phyloP scores from a whole-genome alignment of 1,140 invertebrate genomes.

The Sweltsa coloradensis region DNA sequence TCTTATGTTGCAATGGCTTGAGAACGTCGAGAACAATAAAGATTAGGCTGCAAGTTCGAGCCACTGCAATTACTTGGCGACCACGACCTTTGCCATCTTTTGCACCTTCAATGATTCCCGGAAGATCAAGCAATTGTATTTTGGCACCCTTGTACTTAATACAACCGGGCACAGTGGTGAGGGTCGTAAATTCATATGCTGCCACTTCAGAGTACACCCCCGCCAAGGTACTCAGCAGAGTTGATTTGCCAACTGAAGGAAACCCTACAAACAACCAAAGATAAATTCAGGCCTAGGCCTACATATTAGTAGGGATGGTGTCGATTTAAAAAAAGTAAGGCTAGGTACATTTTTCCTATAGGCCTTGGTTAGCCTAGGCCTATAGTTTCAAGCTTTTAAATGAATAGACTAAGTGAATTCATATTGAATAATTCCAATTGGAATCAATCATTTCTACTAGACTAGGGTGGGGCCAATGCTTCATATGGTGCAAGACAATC shows the following conservation, averaged over 20 bases:
- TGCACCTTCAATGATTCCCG: slow-evolving; percentile 99
- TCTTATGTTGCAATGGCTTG: slow-evolving; percentile 94
- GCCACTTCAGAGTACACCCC: slow-evolving; percentile 99
- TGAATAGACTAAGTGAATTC: too few relatives aligned
- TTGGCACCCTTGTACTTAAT: slow-evolving; percentile 99
- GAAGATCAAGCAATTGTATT: slow-evolving; percentile 95
- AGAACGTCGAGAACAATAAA: slow-evolving; percentile 97
- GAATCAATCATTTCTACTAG: too few relatives aligned
- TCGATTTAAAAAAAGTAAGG: too few relatives aligned
- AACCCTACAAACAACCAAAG: slow-evolving; percentile 53
- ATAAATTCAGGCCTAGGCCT: too few relatives aligned
- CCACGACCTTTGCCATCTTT: slow-evolving; percentile 98
- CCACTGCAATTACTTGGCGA: slow-evolving; percentile 98
- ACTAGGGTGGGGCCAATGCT: too few relatives aligned
- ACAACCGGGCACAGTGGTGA: slow-evolving; percentile 98
- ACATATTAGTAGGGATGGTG: too few relatives aligned
- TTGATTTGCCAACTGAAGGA: slow-evolving; percentile 99
- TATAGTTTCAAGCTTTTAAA: too few relatives aligned
- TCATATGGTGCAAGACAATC: too few relatives aligned
- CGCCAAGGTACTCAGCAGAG: slow-evolving; percentile 88
- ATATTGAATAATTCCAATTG: too few relatives aligned
- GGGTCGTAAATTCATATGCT: slow-evolving; percentile 98
- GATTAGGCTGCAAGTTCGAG: slow-evolving; percentile 93
- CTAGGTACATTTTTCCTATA: too few relatives aligned
- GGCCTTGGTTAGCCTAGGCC: too few relatives aligned